phyloP scores from a whole-genome alignment of 1,140 invertebrate genomes.

The Pissodes strobi region DNA sequence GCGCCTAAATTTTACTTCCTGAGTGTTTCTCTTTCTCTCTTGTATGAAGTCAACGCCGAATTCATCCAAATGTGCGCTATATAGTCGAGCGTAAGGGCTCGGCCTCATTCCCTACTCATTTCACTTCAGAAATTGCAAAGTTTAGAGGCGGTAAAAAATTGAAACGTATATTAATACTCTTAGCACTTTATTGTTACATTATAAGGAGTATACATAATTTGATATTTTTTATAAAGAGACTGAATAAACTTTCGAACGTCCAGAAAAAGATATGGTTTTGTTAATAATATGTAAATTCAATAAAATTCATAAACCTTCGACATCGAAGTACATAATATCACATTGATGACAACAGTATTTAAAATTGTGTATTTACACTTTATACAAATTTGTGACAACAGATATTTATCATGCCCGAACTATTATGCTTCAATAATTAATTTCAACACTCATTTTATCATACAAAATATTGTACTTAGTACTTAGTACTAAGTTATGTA shows the following conservation, averaged over 20 bases:
- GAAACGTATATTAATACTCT: constrained; percentile 1
- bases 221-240: constrained; percentile 29
- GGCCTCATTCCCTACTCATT: no score
- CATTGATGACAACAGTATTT: constrained; percentile 18
- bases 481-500: no score
- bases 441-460: no score
- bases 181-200: constrained; percentile 27
- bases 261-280: constrained; percentile 24
- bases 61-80: no score
- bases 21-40: no score
- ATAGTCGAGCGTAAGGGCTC: no score
- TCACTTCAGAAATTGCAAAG: no score
- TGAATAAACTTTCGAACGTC: constrained; percentile 18
- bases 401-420: neutral
- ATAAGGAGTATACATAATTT: constrained; percentile 31
- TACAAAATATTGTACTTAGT: no score
- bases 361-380: constrained; percentile 13
- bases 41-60: no score
- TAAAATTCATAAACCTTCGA: constrained; percentile 29
- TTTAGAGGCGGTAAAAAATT: no score
- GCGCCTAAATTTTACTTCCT: no score
- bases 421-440: no score
- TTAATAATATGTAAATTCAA: constrained; percentile 25
- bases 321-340: constrained; percentile 29
- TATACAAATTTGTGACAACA: constrained; percentile 5